Evolutionary conservation across 2,888 invertebrate species (phyloP).

Genomic region (Tetragonula carbonaria): DNA sequence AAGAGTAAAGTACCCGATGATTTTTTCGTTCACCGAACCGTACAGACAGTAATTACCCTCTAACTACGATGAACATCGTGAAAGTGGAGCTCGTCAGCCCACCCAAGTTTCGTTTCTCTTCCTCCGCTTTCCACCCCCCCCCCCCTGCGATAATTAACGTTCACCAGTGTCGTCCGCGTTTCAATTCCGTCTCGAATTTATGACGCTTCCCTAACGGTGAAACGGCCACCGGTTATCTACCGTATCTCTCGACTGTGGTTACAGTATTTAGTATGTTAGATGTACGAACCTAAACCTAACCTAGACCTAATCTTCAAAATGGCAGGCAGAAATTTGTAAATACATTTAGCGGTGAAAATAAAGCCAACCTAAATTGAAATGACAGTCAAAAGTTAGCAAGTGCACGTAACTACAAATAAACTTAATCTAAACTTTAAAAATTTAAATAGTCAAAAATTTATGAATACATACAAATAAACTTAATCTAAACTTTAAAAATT

Average conservation of each 20-base stretch:
- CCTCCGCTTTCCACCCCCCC: neutral
- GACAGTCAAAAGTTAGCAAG: too few species aligned
- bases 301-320: too few species aligned
- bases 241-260: neutral
- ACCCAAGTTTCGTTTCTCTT: neutral
- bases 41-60: slow-evolving; percentile 50
- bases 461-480: too few species aligned
- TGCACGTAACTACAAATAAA: too few species aligned
- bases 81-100: slow-evolving; percentile 49
- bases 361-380: too few species aligned
- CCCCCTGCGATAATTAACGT: slow-evolving; percentile 33
- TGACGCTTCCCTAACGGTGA: neutral
- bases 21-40: slow-evolving; percentile 57
- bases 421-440: too few species aligned
- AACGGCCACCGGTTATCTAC: neutral
- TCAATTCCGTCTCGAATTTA: slow-evolving; percentile 21
- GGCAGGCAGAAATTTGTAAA: too few species aligned
- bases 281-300: too few species aligned
- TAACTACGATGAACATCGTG: slow-evolving; percentile 40
- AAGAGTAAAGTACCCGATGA: slow-evolving; percentile 29
- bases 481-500: too few species aligned
- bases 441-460: too few species aligned
- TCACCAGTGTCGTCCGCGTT: slow-evolving; percentile 37
- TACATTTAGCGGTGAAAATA: too few species aligned
- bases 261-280: too few species aligned